Base-by-base conservation (phyloP, 1,140 invertebrate genomes). In the Drosophila persimilis region DNA sequence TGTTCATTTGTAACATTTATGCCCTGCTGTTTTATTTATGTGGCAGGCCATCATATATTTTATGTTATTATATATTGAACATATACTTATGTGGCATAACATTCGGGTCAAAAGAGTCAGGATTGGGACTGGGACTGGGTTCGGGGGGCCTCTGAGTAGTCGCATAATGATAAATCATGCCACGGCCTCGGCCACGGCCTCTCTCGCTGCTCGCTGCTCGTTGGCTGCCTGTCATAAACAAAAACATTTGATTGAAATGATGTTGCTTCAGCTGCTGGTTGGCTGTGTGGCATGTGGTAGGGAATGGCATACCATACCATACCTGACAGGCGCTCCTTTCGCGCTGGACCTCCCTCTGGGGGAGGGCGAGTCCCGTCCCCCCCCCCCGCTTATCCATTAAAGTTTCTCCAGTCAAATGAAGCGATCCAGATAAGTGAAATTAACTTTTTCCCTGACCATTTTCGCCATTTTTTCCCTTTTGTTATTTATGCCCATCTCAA, bases 11-110 rank as follows among this genome's bases (percentile, higher is more conserved):
- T 75, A 65, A 80, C 71, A 61, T 70, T 59, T 70, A 52, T 45
- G 63, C 62, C 60, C 63, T 54, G 58, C 65, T 80, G 77, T 73
- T 76, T 80, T 80, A 80, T 80, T 80, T 80, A 80, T 77, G 71
- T 73, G 74, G 59, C 74, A 74, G 71, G 65, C 46, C 65, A 43
- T 73, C 70, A 80, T 73, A 80, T 76, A 80, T 80, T 76, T 76
- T 80, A 80, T 80, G 77, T 66, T 80, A 80, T 80, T 80, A 80
- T 80, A 80, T 80, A 80, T 80, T 80, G 77, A 80, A 76, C 77
- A 80, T 76, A 75, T 80, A 80, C 77, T 80, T 80, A 80, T 80
- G 77, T 80, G 72, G 65, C 77, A 80, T 80, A 80, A 76, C 77
- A 65, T 48, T 51, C 46, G 59, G 55, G 58, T 58, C 56, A 53